phyloP scores from a whole-genome alignment of 2,797 vertebrate species.

The Sebastiscus albofasciatus region DNA sequence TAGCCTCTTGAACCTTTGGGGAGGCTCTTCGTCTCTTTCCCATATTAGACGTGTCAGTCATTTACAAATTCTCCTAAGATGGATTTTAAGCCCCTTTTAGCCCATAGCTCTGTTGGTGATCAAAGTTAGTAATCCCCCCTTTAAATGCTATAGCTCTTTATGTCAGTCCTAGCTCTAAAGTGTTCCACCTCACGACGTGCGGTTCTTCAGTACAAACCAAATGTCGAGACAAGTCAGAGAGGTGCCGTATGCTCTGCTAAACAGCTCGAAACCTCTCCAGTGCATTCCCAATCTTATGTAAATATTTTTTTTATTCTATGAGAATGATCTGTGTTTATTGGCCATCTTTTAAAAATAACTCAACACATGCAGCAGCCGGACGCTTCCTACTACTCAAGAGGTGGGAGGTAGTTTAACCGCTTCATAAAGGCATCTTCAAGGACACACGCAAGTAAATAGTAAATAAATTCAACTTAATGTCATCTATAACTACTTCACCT shows the following conservation, averaged over 20 bases:
- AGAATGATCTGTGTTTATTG: neutral
- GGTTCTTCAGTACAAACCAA: neutral
- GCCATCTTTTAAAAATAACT: neutral
- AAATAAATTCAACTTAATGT: conserved; percentile 13
- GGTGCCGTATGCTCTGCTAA: conserved; percentile 3
- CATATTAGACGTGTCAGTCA: conserved; percentile 36
- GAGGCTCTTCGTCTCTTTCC: conserved; percentile 19
- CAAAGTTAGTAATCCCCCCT: conserved; percentile 25
- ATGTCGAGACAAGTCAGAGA: neutral
- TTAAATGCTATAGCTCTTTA: conserved; percentile 11
- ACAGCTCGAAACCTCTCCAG: neutral
- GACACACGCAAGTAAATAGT: neutral
- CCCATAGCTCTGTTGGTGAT: conserved; percentile 40
- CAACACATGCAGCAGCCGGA: neutral
- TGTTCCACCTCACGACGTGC: neutral
- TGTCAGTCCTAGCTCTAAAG: conserved; percentile 7
- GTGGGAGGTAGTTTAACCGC: neutral
- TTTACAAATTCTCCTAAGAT: conserved; percentile 24
- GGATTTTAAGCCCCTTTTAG: conserved; percentile 11
- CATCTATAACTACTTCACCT: neutral
- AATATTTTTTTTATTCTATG: neutral
- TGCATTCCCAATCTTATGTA: neutral
- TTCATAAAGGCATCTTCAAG: conserved; percentile 24
- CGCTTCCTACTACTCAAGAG: neutral
- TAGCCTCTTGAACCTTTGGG: conserved; percentile 30